phyloP scores from a whole-genome alignment of 1,140 invertebrate genomes.

The Drosophila nebulosa region DNA sequence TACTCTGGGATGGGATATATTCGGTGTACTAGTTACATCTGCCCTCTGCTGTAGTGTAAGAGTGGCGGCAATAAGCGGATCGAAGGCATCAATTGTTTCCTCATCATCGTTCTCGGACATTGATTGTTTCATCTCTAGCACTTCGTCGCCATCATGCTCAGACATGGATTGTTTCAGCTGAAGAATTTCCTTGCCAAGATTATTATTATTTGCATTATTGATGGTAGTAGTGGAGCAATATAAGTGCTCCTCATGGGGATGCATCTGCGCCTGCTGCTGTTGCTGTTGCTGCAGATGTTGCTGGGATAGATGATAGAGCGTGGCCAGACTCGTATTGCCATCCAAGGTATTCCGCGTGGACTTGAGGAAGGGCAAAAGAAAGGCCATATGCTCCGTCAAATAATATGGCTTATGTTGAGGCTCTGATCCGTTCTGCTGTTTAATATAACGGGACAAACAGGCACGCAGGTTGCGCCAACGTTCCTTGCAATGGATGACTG shows the following conservation, averaged over 20 bases:
- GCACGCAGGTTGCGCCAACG: slow-evolving; percentile 79
- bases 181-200: slow-evolving; percentile 14
- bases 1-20: not conserved
- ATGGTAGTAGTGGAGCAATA: slow-evolving; percentile 49
- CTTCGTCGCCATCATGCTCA: slow-evolving; percentile 68
- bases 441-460: slow-evolving; percentile 77
- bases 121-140: slow-evolving; percentile 62
- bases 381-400: slow-evolving; percentile 79
- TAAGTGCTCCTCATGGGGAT: slow-evolving; percentile 41
- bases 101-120: slow-evolving; percentile 74
- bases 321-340: slow-evolving; percentile 54
- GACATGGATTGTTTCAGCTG: slow-evolving; percentile 67
- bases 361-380: slow-evolving; percentile 77
- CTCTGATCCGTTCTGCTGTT: slow-evolving; percentile 68
- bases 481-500: slow-evolving; percentile 80
- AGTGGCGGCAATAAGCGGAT: slow-evolving; percentile 53
- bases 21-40: not conserved
- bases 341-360: slow-evolving; percentile 67
- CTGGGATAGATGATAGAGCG: slow-evolving; percentile 63
- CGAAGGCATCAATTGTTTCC: slow-evolving; percentile 74
- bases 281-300: slow-evolving; percentile 46
- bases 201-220: slow-evolving; percentile 32
- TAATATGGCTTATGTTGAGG: slow-evolving; percentile 80
- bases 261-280: slow-evolving; percentile 25
- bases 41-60: slow-evolving; percentile 37